Base-by-base conservation (phyloP, 2,113 vertebrate species). In the Thymallus thymallus region DNA sequence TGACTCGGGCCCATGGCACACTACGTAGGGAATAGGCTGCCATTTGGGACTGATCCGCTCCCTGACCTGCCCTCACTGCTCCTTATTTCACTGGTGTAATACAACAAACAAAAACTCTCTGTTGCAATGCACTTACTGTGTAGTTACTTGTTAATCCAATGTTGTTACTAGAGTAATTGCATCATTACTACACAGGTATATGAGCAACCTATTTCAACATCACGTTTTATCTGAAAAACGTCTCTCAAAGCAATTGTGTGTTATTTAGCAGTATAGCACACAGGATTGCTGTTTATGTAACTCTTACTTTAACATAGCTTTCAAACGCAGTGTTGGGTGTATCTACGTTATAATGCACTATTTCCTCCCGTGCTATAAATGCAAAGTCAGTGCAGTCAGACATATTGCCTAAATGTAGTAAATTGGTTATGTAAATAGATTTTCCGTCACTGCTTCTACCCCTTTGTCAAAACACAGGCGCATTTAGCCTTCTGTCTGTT, bases 341-440 rank as follows among this genome's bases (percentile, higher is more conserved):
- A 60, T 60, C 70, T 78, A 79, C 45, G 30, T 46, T 32, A 12
- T 70, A 75, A 84, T 76, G 70, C 55, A 64, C 41, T 5, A 23
- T 77, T 61, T 72, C 22, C 10, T 22, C 24, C 72, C 72, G 3
- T 76, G 77, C 41, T 79, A 35, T 83, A 81, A 83, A 83, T 80
- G 80, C 84, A 35, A 35, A 77, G 71, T 32, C 30, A 69, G 74
- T 67, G 82, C 72, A 77, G 69, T 83, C 69, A 23, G 5, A 62
- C 72, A 61, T 79, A 63, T 79, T 80, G 69, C 69, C 72, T 29
- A 30, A 78, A 72, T 82, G 80, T 82, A 81, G 61, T 82, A 81
- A 87, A 80, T 82, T 74, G 75, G 79, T 79, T 72, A 51, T 75
- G 80, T 67, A 64, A 71, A 88, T 87, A 58, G 78, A 86, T 89